Percentiles rank a stretch among this genome's conserved stretches.
Evolutionary conservation across 2,888 invertebrate genomes (phyloP).

Genomic region (Zygogramma bicolorata): DNA sequence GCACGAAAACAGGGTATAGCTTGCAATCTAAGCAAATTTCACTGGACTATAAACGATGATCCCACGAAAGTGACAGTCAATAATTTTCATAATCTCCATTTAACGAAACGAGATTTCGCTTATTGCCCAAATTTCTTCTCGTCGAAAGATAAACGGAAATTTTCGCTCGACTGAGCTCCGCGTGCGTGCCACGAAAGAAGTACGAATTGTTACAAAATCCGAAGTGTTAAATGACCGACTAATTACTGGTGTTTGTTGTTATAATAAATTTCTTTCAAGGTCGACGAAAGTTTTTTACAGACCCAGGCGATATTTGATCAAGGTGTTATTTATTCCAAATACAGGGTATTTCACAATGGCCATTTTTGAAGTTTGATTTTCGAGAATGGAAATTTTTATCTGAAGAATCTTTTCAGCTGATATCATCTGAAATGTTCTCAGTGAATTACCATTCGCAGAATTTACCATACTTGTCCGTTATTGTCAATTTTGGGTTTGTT

Average conservation of each 20-base stretch:
- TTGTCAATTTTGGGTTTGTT: too few species aligned
- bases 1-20: neutral
- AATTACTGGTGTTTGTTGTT: neutral
- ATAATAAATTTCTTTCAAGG: constrained; percentile 17
- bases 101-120: neutral
- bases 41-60: neutral
- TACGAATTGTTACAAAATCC: constrained; percentile 25
- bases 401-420: too few species aligned
- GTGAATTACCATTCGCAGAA: too few species aligned
- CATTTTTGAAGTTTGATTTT: too few species aligned
- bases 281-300: neutral
- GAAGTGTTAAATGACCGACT: neutral
- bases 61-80: neutral
- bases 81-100: neutral
- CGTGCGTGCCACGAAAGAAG: neutral
- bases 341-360: too few species aligned
- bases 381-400: too few species aligned
- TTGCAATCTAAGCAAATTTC: neutral
- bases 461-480: too few species aligned
- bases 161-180: neutral
- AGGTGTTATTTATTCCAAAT: too few species aligned
- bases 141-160: neutral
- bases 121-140: neutral
- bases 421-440: too few species aligned
- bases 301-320: too few species aligned